These are phyloP conservation scores for Chitala chitala DNA, from an alignment of 2,113 vertebrate species.

Conservation along the genomic window DNA sequence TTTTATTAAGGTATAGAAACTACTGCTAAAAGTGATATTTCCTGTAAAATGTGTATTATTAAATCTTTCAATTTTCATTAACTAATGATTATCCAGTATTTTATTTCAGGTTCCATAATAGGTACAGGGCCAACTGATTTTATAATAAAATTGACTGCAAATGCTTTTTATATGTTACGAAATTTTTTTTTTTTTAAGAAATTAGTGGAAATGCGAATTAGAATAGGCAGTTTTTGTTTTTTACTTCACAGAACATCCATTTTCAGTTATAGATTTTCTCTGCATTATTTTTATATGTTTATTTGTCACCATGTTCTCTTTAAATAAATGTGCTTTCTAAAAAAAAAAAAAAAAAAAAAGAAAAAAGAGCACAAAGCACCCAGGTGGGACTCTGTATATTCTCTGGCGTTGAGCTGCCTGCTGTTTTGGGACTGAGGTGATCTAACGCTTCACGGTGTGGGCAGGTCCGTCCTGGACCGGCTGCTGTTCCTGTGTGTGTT, in stretches of 20 bases:
- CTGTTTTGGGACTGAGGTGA: no score
- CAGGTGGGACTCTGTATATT: background rate
- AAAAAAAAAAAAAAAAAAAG: constrained; percentile 31
- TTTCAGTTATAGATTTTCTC: constrained; percentile 30
- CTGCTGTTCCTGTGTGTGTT: no score
- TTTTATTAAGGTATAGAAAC: constrained; percentile 23
- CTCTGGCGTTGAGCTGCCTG: no score
- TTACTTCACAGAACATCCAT: constrained; percentile 2
- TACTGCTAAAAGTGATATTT: constrained; percentile 27
- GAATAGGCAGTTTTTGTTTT: no score
- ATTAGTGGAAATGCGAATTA: constrained; percentile 13
- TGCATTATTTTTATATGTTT: no score
- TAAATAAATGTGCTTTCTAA: constrained; percentile 54
- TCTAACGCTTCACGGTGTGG: no score
- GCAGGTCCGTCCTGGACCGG: no score
- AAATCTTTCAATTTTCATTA: constrained; percentile 20
- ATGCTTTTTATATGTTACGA: constrained; percentile 2
- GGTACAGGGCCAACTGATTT: constrained; percentile 12
- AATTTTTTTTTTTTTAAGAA: constrained; percentile 17
- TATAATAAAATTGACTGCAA: constrained; percentile 14
- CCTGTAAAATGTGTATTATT: constrained; percentile 35
- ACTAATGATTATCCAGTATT: constrained; percentile 10
- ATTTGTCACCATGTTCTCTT: constrained; percentile 52
- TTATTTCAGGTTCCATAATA: background rate
- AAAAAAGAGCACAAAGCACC: no score